Conservation (phyloP, 2,113 vertebrate species). For the Gavialis gangeticus region DNA sequence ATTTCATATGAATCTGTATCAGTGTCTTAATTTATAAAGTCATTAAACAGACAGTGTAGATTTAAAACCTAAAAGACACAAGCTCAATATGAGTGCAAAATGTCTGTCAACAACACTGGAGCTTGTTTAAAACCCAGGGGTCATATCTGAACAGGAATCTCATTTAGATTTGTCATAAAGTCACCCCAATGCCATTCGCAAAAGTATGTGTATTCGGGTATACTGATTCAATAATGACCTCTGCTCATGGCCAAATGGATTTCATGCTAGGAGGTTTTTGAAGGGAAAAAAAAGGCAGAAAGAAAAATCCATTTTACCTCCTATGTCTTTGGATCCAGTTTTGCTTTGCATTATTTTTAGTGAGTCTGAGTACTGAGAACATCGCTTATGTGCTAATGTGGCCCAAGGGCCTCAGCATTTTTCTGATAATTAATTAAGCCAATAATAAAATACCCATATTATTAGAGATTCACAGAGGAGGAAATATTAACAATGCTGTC, state of each 20-base stretch:
- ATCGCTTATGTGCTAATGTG: background rate
- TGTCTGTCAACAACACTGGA: background rate
- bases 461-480: background rate
- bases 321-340: background rate
- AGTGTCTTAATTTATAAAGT: background rate
- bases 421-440: conserved; percentile 14
- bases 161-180: background rate
- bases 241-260: background rate
- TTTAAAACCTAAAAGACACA: background rate
- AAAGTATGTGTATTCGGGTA: background rate
- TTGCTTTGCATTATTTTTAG: background rate
- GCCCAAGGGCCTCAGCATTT: conserved; percentile 5
- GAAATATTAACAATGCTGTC: background rate
- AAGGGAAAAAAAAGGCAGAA: background rate
- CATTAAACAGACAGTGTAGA: background rate
- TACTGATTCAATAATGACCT: background rate
- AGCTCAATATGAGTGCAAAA: background rate
- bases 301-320: background rate
- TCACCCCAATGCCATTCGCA: background rate
- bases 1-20: background rate
- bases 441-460: background rate
- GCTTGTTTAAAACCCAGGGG: background rate
- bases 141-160: background rate
- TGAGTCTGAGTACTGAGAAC: background rate
- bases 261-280: background rate